phyloP scores from a whole-genome alignment of 92 coral and sea anemone species.

The Pocillopora meandrina region DNA sequence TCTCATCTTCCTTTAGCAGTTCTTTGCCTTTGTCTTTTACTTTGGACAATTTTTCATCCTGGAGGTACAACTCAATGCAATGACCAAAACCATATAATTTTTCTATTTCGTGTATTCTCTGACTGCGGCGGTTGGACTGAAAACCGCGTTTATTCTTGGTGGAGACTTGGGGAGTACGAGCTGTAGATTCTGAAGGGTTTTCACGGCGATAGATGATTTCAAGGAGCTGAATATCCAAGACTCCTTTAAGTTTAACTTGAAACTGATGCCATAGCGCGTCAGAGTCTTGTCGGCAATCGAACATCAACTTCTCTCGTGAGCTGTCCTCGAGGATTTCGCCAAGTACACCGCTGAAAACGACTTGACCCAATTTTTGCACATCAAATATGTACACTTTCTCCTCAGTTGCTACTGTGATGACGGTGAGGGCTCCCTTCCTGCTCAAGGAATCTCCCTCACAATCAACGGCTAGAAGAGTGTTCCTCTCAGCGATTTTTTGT shows the following conservation, averaged over 20 bases:
- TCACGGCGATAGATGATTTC: slow-evolving; percentile 80
- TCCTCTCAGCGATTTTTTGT: slow-evolving; percentile 26
- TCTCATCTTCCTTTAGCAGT: slow-evolving; percentile 7
- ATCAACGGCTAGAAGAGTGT: slow-evolving; percentile 72
- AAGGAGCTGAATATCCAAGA: slow-evolving; percentile 79
- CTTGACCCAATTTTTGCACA: slow-evolving; percentile 61
- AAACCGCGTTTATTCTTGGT: slow-evolving; percentile 9
- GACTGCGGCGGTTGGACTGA: slow-evolving; percentile 52
- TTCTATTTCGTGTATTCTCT: slow-evolving; percentile 59
- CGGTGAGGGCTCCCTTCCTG: slow-evolving; percentile 74
- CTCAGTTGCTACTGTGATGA: slow-evolving; percentile 66
- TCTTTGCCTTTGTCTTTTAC: slow-evolving; percentile 59
- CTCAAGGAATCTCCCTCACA: slow-evolving; percentile 80
- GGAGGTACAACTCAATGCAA: slow-evolving; percentile 76
- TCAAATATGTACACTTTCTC: slow-evolving; percentile 73
- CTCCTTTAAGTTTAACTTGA: slow-evolving; percentile 65
- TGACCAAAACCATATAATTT: slow-evolving; percentile 65
- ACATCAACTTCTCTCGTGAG: slow-evolving; percentile 70
- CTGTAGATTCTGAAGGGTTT: slow-evolving; percentile 8
- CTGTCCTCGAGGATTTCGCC: slow-evolving; percentile 74
- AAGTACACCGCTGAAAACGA: slow-evolving; percentile 62
- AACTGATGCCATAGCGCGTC: slow-evolving; percentile 81
- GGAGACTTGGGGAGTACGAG: slow-evolving; percentile 6
- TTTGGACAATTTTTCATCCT: slow-evolving; percentile 55
- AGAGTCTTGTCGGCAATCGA: slow-evolving; percentile 85